These are phyloP conservation scores for Rhodophaea formosa DNA, from an alignment of 2,888 invertebrate species.

Conservation along the genomic window DNA sequence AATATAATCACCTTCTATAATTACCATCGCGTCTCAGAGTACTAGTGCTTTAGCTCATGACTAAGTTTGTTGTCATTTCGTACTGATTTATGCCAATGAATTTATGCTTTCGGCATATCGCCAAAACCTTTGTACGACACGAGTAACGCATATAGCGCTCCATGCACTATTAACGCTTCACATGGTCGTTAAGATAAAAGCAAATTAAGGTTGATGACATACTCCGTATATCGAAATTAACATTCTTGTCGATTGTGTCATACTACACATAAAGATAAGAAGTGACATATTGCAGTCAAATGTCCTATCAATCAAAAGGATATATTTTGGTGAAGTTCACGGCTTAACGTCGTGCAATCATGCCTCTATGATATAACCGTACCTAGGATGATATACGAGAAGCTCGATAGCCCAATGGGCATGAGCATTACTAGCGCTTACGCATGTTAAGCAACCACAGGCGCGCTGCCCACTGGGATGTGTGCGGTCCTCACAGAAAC, in stretches of 20 bases:
- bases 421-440: too few species aligned
- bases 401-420: too few species aligned
- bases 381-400: neutral
- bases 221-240: neutral
- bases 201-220: neutral
- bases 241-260: neutral
- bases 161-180: neutral
- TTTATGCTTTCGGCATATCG: neutral
- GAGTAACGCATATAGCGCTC: neutral
- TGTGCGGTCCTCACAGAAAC: too few species aligned
- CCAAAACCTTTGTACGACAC: constrained; percentile 1
- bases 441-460: too few species aligned
- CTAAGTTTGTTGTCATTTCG: constrained; percentile 7
- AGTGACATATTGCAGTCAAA: neutral
- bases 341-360: neutral
- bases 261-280: neutral
- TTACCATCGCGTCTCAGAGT: constrained; percentile 1
- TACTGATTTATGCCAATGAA: constrained; percentile 9
- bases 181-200: neutral
- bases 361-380: neutral
- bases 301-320: neutral
- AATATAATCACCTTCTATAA: constrained; percentile 12
- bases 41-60: neutral
- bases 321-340: neutral
- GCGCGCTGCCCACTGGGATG: too few species aligned